Evolutionary conservation across 2,113 vertebrate species (phyloP).

Genomic region (Nannobrachium achirus): DNA sequence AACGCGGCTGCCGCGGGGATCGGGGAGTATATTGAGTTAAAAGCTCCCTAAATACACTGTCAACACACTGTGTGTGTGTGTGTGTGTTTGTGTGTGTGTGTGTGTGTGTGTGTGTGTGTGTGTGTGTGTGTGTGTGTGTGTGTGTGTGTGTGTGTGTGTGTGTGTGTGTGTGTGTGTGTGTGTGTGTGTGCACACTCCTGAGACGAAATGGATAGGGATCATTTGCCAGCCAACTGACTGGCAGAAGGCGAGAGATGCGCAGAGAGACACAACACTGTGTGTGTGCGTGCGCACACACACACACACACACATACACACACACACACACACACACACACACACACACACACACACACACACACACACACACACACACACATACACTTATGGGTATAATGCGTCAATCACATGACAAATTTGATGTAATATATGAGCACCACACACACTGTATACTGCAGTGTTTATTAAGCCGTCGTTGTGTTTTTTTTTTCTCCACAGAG

Average conservation of each 20-base stretch:
- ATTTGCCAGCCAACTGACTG: not conserved
- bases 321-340: not conserved
- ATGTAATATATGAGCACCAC: slow-evolving; percentile 3
- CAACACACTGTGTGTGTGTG: slow-evolving; percentile 41
- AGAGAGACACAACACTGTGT: slow-evolving; percentile 16
- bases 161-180: too few species aligned
- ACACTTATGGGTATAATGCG: not conserved
- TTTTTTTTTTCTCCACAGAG: too few species aligned
- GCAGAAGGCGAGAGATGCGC: not conserved
- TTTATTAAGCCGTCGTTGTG: too few species aligned
- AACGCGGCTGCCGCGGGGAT: slow-evolving; percentile 54
- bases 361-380: not conserved
- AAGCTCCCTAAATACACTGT: slow-evolving; percentile 69
- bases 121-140: too few species aligned
- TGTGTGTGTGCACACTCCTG: slow-evolving; percentile 6
- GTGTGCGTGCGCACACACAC: too few species aligned
- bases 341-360: not conserved
- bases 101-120: too few species aligned
- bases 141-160: too few species aligned
- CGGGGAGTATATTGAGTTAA: slow-evolving; percentile 65
- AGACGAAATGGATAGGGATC: slow-evolving; percentile 14
- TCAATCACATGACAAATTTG: slow-evolving; percentile 18
- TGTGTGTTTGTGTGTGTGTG: too few species aligned
- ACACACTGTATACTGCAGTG: too few species aligned
- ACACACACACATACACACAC: too few species aligned